Base-by-base conservation (phyloP, 2,113 vertebrate species). In the Irena cyanogastra region DNA sequence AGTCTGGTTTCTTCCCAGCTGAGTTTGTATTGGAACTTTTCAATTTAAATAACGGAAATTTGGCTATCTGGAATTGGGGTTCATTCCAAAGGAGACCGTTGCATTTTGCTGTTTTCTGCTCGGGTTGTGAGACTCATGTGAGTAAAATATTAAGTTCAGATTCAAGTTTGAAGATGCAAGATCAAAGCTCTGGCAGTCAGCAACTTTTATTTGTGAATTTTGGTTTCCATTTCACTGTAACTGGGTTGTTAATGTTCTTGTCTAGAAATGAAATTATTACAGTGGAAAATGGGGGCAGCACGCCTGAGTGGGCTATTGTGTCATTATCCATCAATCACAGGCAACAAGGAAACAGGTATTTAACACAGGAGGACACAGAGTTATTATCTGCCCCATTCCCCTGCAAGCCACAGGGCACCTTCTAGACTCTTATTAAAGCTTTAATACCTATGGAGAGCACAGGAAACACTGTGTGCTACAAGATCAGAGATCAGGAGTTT, bases 321-420 rank as follows among this genome's bases (percentile, higher is more conserved):
- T 86, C 68, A 88, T 94, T 95, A 93, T 74, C 45, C 71, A 59
- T 90, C 86, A 93, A 39, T 92, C 86, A 74, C 39, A 66, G 76
- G 52, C 89, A 81, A 76, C 52, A 78, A 83, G 76, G 76, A 94
- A 94, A 83, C 64, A 63, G 80, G 41, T 93, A 93, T 88, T 97
- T 95, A 95, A 61, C 89, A 50, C 86, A 47, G 89, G 78, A 92
- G 72, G 89, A 77, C 69, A 66, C 19, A 6, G 13, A 41, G 52
- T 78, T 86, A 74, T 89, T 95, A 83, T 70, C 86, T 3, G 0
- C 72, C 68, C 71, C 13, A 3, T 35, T 90, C 71, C 69, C 64
- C 33, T 88, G 35, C 26, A 42, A 92, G 52, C 90, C 31, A 80
- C 35, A 64, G 85, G 85, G 63, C 76, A 47, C 52, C 31, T 94